Evolutionary conservation across 2,888 invertebrate species (phyloP).

Genomic region (Eudasyphora cyanicolor): DNA sequence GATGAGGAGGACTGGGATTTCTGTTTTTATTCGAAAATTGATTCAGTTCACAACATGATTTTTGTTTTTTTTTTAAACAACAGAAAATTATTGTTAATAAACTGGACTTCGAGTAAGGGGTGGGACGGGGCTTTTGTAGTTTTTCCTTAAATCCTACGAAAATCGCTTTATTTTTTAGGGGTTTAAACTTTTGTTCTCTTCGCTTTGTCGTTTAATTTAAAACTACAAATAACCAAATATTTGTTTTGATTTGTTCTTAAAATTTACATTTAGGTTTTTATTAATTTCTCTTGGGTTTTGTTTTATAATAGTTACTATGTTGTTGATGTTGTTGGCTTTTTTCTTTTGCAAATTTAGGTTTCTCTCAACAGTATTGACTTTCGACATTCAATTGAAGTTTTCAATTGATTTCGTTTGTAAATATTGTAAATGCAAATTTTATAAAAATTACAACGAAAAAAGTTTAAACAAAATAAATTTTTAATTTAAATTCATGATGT

Average conservation of each 20-base stretch:
- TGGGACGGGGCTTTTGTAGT: neutral
- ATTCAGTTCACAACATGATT: slow-evolving; percentile 3
- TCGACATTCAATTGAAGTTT: neutral
- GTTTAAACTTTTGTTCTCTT: neutral
- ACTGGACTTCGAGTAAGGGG: neutral
- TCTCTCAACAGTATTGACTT: slow-evolving; percentile 4
- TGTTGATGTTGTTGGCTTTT: slow-evolving; percentile 2
- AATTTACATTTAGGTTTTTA: neutral
- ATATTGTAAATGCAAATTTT: neutral
- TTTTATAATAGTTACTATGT: slow-evolving; percentile 7
- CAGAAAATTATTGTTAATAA: neutral
- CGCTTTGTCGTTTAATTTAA: neutral
- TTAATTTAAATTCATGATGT: neutral
- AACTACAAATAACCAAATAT: slow-evolving; percentile 29
- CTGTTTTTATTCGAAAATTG: neutral
- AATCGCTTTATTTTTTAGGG: slow-evolving; percentile 11
- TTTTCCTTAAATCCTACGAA: slow-evolving; percentile 32
- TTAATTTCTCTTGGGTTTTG: neutral
- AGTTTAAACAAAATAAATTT: neutral
- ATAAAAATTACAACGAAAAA: neutral
- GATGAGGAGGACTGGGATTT: neutral
- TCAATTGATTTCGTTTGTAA: neutral
- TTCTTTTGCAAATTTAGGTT: neutral
- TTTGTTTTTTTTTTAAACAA: neutral
- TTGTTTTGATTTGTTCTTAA: slow-evolving; percentile 4